phyloP scores from a whole-genome alignment of 2,113 vertebrate species.

The Tilapia sparmanii region DNA sequence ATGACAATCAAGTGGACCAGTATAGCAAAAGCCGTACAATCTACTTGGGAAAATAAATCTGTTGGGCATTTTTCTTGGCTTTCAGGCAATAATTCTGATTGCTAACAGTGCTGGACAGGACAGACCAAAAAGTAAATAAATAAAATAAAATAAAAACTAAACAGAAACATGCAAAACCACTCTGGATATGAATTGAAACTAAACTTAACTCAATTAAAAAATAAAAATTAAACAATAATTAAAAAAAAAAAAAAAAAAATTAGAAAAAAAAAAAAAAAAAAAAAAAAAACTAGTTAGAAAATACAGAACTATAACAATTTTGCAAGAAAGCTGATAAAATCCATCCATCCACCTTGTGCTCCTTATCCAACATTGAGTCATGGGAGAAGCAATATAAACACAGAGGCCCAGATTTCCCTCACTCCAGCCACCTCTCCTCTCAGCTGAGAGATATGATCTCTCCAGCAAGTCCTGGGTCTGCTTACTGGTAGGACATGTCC shows the following conservation, averaged over 20 bases:
- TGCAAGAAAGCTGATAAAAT: neutral
- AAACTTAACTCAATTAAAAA: neutral
- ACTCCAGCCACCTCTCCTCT: neutral
- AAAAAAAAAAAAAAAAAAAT: rapidly evolving
- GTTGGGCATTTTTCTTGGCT: neutral
- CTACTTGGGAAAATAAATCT: neutral
- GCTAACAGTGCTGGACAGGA: neutral
- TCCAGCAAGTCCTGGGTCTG: neutral
- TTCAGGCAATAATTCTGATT: neutral
- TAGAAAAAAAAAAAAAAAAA: rapidly evolving
- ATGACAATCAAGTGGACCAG: neutral
- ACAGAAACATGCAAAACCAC: neutral
- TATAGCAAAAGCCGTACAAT: neutral
- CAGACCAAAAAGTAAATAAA: neutral
- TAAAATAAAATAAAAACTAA: neutral
- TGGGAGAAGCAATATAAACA: neutral
- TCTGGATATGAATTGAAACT: neutral
- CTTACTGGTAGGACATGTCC: neutral
- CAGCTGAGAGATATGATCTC: neutral
- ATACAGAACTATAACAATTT: neutral
- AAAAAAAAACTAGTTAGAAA: neutral
- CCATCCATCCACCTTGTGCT: neutral
- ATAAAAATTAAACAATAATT: neutral
- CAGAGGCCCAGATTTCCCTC: neutral
- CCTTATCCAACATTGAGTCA: neutral